These are phyloP conservation scores for Pipra filicauda DNA, from an alignment of 2,113 vertebrate genomes.

Conservation along the genomic window DNA sequence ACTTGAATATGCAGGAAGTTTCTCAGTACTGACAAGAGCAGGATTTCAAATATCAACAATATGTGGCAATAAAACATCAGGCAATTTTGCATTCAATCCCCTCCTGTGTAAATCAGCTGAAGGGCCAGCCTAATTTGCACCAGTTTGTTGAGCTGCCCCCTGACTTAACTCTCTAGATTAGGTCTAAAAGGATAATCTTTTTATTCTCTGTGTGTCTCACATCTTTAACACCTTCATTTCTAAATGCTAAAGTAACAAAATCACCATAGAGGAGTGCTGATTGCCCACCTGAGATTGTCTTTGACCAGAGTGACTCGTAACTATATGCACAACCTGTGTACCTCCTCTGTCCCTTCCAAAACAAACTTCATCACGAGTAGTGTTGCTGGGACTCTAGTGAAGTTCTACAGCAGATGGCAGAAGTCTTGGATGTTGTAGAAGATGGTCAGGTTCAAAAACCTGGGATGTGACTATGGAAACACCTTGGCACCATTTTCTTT, in stretches of 20 bases:
- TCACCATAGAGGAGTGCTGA: not conserved
- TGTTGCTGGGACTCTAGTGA: not conserved
- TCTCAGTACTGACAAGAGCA: not conserved
- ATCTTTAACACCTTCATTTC: not conserved
- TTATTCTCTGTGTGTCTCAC: not conserved
- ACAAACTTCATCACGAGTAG: not conserved
- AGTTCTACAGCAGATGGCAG: not conserved
- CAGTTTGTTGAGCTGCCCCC: not conserved
- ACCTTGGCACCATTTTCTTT: not conserved
- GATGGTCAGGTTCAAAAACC: not conserved
- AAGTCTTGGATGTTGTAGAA: not conserved
- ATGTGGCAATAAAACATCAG: not conserved
- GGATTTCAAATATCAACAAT: not conserved
- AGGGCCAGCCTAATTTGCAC: not conserved
- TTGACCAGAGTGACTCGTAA: not conserved
- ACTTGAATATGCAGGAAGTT: not conserved
- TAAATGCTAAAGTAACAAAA: not conserved
- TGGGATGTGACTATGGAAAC: not conserved
- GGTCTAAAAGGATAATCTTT: not conserved
- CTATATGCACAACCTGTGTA: accelerated
- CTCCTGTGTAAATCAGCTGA: not conserved
- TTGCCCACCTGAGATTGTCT: not conserved
- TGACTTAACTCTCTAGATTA: not conserved
- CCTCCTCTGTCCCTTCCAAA: not conserved
- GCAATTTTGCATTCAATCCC: not conserved